phyloP scores from a whole-genome alignment of 2,888 invertebrate genomes.

The Platynereis dumerilii region DNA sequence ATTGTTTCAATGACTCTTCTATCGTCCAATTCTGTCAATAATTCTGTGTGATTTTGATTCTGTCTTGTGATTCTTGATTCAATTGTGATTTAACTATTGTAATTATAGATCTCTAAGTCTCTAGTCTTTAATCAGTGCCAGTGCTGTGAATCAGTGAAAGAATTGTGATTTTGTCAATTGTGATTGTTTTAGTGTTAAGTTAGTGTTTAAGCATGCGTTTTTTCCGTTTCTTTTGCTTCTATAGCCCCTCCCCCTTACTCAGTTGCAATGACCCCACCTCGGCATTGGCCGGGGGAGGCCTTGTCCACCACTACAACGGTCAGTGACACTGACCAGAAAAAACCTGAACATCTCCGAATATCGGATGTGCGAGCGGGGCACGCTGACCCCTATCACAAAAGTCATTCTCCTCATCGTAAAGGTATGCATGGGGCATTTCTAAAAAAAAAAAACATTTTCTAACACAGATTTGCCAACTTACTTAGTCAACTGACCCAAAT shows the following conservation, averaged over 20 bases:
- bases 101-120: too few species aligned
- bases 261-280: background rate
- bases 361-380: slow-evolving; percentile 4
- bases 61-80: too few species aligned
- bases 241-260: slow-evolving; percentile 17
- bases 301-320: slow-evolving; percentile 17
- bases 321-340: slow-evolving; percentile 25
- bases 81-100: too few species aligned
- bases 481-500: too few species aligned
- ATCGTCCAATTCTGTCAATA: too few species aligned
- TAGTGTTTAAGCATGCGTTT: slow-evolving; percentile 1
- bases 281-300: slow-evolving; percentile 23
- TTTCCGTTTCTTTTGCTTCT: slow-evolving; percentile 2
- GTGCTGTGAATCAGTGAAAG: too few species aligned
- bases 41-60: too few species aligned
- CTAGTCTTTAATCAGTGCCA: too few species aligned
- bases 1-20: too few species aligned
- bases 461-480: background rate
- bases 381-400: too few species aligned
- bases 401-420: background rate
- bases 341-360: slow-evolving; percentile 22
- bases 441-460: background rate
- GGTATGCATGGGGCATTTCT: slow-evolving; percentile 3
- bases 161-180: too few species aligned
- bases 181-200: too few species aligned